Evolutionary conservation across 2,113 vertebrate species (phyloP).

Genomic region (Lasiurus cinereus): DNA sequence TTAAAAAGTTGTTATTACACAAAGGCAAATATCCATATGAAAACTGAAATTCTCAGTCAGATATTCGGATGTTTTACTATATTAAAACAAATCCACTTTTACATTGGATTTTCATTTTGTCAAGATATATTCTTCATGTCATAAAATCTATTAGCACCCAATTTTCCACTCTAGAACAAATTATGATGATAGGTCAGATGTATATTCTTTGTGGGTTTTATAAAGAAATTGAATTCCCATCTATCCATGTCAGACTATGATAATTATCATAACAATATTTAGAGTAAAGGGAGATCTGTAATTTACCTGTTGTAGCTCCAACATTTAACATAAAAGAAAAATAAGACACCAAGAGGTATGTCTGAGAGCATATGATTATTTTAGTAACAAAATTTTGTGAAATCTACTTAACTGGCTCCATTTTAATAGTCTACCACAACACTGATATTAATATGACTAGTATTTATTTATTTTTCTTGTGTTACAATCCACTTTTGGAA

Average conservation of each 20-base stretch:
- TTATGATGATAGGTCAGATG: constrained; percentile 6
- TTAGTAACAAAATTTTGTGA: background rate
- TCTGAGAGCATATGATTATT: background rate
- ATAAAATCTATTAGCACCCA: constrained; percentile 56
- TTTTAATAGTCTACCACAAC: background rate
- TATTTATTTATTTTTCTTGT: background rate
- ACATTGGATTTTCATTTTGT: constrained; percentile 67
- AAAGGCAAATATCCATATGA: constrained; percentile 50
- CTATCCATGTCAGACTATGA: background rate
- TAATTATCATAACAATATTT: background rate
- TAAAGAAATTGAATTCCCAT: constrained; percentile 18
- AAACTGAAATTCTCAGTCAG: constrained; percentile 65
- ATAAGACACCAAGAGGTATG: background rate
- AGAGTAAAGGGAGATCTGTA: background rate
- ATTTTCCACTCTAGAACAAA: constrained; percentile 16
- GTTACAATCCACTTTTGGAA: background rate
- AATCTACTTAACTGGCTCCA: background rate
- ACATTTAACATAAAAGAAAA: constrained; percentile 1
- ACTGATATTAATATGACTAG: background rate
- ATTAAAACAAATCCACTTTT: constrained; percentile 66
- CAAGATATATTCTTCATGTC: constrained; percentile 56
- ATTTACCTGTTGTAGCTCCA: background rate
- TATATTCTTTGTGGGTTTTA: background rate
- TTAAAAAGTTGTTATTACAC: constrained; percentile 35
- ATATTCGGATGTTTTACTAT: constrained; percentile 71